Conservation (phyloP, 2,113 vertebrate genomes). For the Nerophis lumbriciformis region DNA sequence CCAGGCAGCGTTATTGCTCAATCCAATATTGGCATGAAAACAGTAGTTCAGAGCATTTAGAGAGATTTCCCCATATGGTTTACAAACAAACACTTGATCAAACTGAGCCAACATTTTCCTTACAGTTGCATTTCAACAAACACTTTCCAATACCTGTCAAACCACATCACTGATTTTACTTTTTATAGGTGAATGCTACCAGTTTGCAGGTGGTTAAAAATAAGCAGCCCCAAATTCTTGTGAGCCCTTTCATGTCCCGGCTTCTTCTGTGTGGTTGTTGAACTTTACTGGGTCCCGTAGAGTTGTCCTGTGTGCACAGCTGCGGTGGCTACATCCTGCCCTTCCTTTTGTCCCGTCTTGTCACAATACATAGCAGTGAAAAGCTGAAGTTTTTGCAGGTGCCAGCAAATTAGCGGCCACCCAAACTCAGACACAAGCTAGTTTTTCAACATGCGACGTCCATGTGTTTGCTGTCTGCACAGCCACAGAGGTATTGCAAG, state of each 20-base stretch:
- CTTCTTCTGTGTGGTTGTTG: conserved; percentile 49
- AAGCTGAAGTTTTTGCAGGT: conserved; percentile 60
- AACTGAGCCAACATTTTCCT: too few relatives aligned
- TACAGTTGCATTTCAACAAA: conserved; percentile 6
- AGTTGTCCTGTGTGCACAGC: conserved; percentile 71
- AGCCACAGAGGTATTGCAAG: background rate
- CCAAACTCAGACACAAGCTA: conserved; percentile 23
- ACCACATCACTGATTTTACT: background rate
- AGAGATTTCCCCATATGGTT: too few relatives aligned
- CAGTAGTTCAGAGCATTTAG: too few relatives aligned
- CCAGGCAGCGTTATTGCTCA: too few relatives aligned
- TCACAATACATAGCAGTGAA: conserved; percentile 49
- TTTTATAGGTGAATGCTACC: conserved; percentile 10
- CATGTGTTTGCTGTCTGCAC: conserved; percentile 4
- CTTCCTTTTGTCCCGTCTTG: conserved; percentile 54
- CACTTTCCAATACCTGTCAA: conserved; percentile 5
- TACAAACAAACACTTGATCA: too few relatives aligned
- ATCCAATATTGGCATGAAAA: too few relatives aligned
- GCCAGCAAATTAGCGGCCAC: conserved; percentile 49
- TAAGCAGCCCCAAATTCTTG: conserved; percentile 33
- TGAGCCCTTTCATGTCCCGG: conserved; percentile 29
- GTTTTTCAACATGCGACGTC: background rate
- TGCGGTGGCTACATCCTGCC: conserved; percentile 50
- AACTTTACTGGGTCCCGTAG: conserved; percentile 57
- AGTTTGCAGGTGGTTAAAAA: conserved; percentile 25